phyloP scores from a whole-genome alignment of 2,888 invertebrate species.

The Tridacna gigas region DNA sequence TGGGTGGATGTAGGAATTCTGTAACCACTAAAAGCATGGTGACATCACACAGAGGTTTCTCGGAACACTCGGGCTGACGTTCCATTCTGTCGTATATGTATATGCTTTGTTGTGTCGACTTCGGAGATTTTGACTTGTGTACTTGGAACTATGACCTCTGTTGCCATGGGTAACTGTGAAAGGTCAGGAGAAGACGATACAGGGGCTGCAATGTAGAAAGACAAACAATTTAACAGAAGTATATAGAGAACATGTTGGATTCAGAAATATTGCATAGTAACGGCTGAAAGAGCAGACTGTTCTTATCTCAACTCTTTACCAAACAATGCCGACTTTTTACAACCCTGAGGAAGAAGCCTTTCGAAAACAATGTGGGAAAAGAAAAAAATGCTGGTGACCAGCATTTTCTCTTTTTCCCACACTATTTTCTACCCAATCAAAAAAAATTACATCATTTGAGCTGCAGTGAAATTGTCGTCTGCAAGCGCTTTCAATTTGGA shows the following conservation, averaged over 20 bases:
- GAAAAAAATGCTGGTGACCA: no score
- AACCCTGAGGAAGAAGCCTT: no score
- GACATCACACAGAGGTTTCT: conserved; percentile 84
- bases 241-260: not conserved
- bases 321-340: no score
- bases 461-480: no score
- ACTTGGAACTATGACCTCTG: conserved; percentile 80
- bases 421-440: no score
- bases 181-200: conserved; percentile 76
- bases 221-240: conserved; percentile 7
- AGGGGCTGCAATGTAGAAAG: conserved; percentile 70
- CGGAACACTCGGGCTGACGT: conserved; percentile 84
- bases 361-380: no score
- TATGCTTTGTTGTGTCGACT: conserved; percentile 84
- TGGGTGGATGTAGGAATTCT: not conserved
- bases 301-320: no score
- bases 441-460: no score
- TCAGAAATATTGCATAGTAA: not conserved
- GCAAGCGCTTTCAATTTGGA: no score
- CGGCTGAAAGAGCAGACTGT: not conserved
- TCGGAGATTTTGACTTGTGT: conserved; percentile 83
- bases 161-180: conserved; percentile 77
- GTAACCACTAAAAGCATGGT: not conserved
- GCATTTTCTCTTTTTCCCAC: no score
- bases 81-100: conserved; percentile 85